These are phyloP conservation scores for Xanthostigma xanthostigma DNA, from an alignment of 2,888 invertebrate species.

Conservation along the genomic window DNA sequence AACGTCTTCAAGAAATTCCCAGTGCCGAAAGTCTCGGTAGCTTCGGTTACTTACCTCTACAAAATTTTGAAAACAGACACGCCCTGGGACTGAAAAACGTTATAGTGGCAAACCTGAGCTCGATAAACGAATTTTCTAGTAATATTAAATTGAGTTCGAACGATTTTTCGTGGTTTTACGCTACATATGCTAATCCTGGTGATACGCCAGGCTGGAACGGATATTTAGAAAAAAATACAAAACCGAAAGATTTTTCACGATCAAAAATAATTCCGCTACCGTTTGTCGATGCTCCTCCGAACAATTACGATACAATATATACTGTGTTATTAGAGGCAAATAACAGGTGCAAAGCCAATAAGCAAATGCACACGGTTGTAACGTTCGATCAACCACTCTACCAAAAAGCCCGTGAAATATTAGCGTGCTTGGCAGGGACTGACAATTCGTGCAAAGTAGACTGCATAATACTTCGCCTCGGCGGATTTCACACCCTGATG, in stretches of 20 bases:
- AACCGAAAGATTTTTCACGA: too few relatives aligned
- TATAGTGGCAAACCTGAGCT: conserved; percentile 13
- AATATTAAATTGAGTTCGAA: conserved; percentile 13
- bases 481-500: conserved; percentile 22
- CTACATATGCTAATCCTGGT: conserved; percentile 4
- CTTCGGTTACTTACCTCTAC: conserved; percentile 14
- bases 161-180: conserved; percentile 18
- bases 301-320: conserved; percentile 17
- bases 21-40: conserved; percentile 13
- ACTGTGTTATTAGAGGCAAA: conserved; percentile 16
- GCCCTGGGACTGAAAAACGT: conserved; percentile 14
- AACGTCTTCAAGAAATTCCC: conserved; percentile 15
- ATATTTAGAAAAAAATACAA: conserved; percentile 14
- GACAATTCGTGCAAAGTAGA: conserved; percentile 12
- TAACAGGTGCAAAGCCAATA: conserved; percentile 11
- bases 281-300: conserved; percentile 18
- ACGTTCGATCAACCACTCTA: conserved; percentile 19
- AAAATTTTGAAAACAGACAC: conserved; percentile 15
- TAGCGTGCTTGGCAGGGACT: too few relatives aligned
- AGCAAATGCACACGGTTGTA: conserved; percentile 7
- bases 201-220: conserved; percentile 17
- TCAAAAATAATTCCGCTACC: conserved; percentile 17
- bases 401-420: conserved; percentile 17
- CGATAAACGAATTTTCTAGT: neutral
- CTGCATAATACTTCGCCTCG: conserved; percentile 16